phyloP scores from a whole-genome alignment of 1,140 invertebrate species.

The Aphidius gifuensis region DNA sequence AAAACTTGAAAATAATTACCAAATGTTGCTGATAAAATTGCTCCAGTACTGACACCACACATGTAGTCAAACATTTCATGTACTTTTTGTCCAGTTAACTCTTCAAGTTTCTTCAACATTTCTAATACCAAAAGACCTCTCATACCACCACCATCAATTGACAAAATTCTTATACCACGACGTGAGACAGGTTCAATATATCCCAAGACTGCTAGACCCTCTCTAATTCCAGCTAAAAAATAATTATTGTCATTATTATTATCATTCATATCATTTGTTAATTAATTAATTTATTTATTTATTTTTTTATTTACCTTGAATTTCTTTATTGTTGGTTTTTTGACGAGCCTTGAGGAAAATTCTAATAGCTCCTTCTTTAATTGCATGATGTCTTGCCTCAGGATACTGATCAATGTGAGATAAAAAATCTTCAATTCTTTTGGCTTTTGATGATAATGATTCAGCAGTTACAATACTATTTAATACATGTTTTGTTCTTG shows the following conservation, averaged over 20 bases:
- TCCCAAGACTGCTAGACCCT: conserved; percentile 74
- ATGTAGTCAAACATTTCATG: conserved; percentile 84
- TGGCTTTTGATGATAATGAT: conserved; percentile 58
- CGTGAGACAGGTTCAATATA: conserved; percentile 67
- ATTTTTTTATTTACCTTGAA: conserved; percentile 37
- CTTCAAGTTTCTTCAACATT: conserved; percentile 74
- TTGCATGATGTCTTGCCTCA: conserved; percentile 66
- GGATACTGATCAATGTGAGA: conserved; percentile 70
- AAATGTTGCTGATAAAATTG: conserved; percentile 69
- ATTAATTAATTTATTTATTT: neutral
- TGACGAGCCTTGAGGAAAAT: conserved; percentile 57
- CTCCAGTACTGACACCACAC: conserved; percentile 88
- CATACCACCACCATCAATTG: conserved; percentile 89
- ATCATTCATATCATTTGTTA: neutral
- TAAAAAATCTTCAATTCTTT: conserved; percentile 66
- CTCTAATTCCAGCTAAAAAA: conserved; percentile 48
- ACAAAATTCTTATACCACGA: conserved; percentile 76
- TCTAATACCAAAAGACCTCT: conserved; percentile 79
- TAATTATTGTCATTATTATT: conserved; percentile 1
- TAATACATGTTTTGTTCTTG: conserved; percentile 67
- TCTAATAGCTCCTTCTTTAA: conserved; percentile 67
- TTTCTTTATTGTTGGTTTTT: conserved; percentile 47
- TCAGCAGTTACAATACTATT: conserved; percentile 61
- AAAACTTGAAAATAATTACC: conserved; percentile 47
- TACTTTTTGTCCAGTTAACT: conserved; percentile 64